A percentile compares a stretch with the other conserved stretches of the same genome.
These are phyloP conservation scores for Meda fulgida DNA, from an alignment of 2,797 vertebrate genomes.

Conservation along the genomic window DNA sequence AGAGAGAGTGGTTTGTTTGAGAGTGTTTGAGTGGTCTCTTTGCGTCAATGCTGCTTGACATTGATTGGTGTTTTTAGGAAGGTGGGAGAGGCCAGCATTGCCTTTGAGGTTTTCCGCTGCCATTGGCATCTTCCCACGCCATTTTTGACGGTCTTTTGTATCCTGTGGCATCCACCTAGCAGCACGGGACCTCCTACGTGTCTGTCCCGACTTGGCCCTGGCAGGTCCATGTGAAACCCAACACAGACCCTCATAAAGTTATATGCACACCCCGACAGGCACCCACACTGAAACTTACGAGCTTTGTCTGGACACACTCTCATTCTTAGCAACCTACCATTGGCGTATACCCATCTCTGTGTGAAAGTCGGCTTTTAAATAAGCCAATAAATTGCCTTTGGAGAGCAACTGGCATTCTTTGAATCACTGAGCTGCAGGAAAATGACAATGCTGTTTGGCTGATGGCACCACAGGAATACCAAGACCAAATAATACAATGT, in stretches of 20 bases:
- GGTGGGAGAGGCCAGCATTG: slow-evolving; percentile 56
- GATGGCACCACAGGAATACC: not conserved
- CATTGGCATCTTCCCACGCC: slow-evolving; percentile 60
- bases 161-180: slow-evolving; percentile 2
- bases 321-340: slow-evolving; percentile 18
- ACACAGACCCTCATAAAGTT: slow-evolving; percentile 71
- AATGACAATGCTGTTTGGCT: not conserved
- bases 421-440: not conserved
- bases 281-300: slow-evolving; percentile 25
- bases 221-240: slow-evolving; percentile 57
- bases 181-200: slow-evolving; percentile 63
- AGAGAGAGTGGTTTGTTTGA: not conserved
- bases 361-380: slow-evolving; percentile 24
- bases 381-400: slow-evolving; percentile 26
- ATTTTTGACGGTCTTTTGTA: not conserved
- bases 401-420: slow-evolving; percentile 24
- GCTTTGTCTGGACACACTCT: slow-evolving; percentile 37
- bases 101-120: slow-evolving; percentile 65
- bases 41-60: slow-evolving; percentile 61
- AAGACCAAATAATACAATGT: not conserved
- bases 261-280: slow-evolving; percentile 7
- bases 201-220: slow-evolving; percentile 55
- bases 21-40: slow-evolving; percentile 38
- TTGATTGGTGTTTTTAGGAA: slow-evolving; percentile 64
- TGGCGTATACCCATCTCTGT: slow-evolving; percentile 4